Base-by-base conservation (phyloP, 2,113 vertebrate genomes). In the Pachyramphus minor region DNA sequence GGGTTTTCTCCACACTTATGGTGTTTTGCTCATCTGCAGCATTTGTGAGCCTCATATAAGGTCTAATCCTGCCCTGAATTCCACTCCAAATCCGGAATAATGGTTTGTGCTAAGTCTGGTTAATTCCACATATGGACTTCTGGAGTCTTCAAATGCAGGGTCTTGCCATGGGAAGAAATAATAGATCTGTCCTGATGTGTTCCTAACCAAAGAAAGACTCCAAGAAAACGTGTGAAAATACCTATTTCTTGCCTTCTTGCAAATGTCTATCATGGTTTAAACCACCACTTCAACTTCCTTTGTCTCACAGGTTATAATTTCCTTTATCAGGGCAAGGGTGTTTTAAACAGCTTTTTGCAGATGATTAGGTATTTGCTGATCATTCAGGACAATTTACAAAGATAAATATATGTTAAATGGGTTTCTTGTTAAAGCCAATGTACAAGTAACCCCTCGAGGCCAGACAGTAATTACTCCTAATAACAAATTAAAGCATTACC, bases 401-500 rank as follows among this genome's bases (percentile, higher is more conserved):
- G 97, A 98, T 97, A 98, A 99, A 98, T 98, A 98, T 95, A 84
- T 97, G 93, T 97, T 98, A 98, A 98, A 98, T 98, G 96, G 55
- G 96, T 98, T 98, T 98, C 97, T 98, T 97, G 96, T 98, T 98
- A 96, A 97, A 98, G 96, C 92, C 98, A 98, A 95, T 95, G 92
- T 87, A 96, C 95, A 97, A 97, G 94, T 98, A 98, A 98, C 97
- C 97, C 96, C 97, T 98, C 19, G 85, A 96, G 97, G 98, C 96
- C 97, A 98, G 96, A 95, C 90, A 98, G 93, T 98, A 99, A 99
- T 99, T 99, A 98, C 97, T 98, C 96, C 97, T 98, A 98, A 98
- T 98, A 98, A 98, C 97, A 98, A 98, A 98, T 98, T 98, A 98
- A 98, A 98, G 96, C 95, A 98, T 98, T 98, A 98, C 97, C 96